Percentiles rank a stretch among this genome's conserved stretches.
phyloP scores from a whole-genome alignment of 2,888 invertebrate species.

The Tinea pellionella region DNA sequence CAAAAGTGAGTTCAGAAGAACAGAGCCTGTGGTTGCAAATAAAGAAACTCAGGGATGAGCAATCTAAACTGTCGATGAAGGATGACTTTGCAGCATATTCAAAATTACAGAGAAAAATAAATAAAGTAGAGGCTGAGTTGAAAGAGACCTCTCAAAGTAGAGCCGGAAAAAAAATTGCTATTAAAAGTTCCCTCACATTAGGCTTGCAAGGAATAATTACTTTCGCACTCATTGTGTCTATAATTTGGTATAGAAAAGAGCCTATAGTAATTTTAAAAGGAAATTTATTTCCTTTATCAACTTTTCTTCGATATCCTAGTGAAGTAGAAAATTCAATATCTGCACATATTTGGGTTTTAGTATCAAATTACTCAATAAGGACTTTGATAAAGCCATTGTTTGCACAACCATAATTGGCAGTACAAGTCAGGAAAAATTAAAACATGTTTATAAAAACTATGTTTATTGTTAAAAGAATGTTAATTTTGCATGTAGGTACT shows the following conservation, averaged over 20 bases:
- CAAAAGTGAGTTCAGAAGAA: conserved; percentile 53
- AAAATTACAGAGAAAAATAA: conserved; percentile 69
- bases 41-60: conserved; percentile 49
- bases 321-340: conserved; percentile 52
- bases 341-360: conserved; percentile 55
- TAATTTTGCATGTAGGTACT: too few species aligned
- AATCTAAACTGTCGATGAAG: conserved; percentile 62
- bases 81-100: conserved; percentile 72
- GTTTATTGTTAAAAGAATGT: too few species aligned
- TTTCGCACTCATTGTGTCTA: conserved; percentile 40
- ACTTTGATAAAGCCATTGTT: conserved; percentile 46
- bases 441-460: too few species aligned
- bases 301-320: conserved; percentile 51
- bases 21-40: conserved; percentile 45
- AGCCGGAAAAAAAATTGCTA: conserved; percentile 43
- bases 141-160: conserved; percentile 48
- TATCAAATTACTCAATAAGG: conserved; percentile 54
- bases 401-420: conserved; percentile 20
- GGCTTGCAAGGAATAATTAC: conserved; percentile 40
- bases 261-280: conserved; percentile 52
- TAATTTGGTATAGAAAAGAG: conserved; percentile 52
- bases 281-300: conserved; percentile 49
- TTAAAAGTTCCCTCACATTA: conserved; percentile 47
- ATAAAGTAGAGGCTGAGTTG: conserved; percentile 56
- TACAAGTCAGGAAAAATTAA: not conserved